These are phyloP conservation scores for Coleophora deauratella DNA, from an alignment of 2,888 invertebrate genomes.

Conservation along the genomic window DNA sequence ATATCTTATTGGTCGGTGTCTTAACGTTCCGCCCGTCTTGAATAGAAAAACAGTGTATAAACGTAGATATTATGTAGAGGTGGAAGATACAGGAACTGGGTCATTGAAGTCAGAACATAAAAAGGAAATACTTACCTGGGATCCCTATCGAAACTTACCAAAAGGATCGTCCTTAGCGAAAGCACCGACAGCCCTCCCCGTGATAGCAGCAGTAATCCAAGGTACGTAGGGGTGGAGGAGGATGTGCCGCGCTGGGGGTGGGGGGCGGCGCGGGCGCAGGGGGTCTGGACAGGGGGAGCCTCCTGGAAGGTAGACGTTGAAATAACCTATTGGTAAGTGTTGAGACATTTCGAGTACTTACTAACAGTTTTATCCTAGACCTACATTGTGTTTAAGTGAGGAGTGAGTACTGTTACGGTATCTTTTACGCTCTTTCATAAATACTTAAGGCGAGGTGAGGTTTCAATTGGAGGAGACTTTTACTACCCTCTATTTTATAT, in stretches of 20 bases:
- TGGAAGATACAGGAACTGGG: no score
- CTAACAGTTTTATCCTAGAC: neutral
- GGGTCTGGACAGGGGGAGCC: conserved; percentile 52
- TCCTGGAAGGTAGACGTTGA: conserved; percentile 23
- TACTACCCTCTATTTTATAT: no score
- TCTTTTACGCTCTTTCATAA: no score
- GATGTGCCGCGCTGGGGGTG: conserved; percentile 41
- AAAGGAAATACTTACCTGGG: no score
- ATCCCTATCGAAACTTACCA: conserved; percentile 28
- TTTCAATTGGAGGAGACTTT: no score
- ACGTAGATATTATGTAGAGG: no score
- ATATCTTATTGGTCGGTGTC: no score
- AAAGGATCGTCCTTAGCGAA: conserved; percentile 56
- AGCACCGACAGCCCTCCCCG: conserved; percentile 41
- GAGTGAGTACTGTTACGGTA: neutral
- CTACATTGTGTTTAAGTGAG: neutral
- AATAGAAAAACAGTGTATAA: no score
- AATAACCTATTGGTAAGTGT: neutral
- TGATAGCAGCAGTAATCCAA: conserved; percentile 57
- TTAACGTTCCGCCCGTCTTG: no score
- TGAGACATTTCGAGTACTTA: neutral
- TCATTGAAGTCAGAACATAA: no score
- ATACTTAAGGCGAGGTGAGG: no score
- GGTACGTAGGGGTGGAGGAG: conserved; percentile 50
- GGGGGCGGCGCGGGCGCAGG: conserved; percentile 31